Conservation (phyloP, 2,113 vertebrate species). For the Tapirus terrestris region DNA sequence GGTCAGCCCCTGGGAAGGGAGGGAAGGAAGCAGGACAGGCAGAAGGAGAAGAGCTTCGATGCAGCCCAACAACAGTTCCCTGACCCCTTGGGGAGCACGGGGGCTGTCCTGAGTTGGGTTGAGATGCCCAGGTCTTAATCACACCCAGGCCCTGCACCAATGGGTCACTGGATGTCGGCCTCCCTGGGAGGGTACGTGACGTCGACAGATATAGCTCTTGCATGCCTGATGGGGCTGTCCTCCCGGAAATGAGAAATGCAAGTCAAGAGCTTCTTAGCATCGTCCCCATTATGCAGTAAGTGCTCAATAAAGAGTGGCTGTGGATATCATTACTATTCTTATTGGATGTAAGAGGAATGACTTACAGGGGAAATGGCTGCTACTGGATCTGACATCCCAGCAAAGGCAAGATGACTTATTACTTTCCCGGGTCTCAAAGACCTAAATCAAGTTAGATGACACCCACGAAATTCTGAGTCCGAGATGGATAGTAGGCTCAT, state of each 20-base stretch:
- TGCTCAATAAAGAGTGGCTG: neutral
- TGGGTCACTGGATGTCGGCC: neutral
- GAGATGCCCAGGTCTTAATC: neutral
- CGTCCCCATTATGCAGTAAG: fast-evolving
- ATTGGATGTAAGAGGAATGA: too few relatives aligned
- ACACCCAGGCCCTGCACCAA: neutral
- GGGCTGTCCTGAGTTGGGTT: neutral
- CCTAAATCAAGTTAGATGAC: neutral
- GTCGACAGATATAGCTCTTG: neutral
- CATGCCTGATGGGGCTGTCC: neutral
- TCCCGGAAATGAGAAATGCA: neutral
- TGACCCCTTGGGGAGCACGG: neutral
- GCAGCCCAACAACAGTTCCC: neutral
- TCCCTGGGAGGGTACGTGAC: neutral
- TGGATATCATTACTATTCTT: neutral
- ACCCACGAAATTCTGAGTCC: neutral
- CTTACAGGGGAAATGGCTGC: neutral
- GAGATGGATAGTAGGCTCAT: neutral
- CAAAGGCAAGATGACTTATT: neutral
- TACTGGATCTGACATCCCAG: neutral
- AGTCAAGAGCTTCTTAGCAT: too few relatives aligned
- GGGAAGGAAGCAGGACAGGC: neutral
- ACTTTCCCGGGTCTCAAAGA: neutral
- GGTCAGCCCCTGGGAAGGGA: neutral
- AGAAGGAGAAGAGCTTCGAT: neutral